These are phyloP conservation scores for Brachystomella parvula DNA, from an alignment of 1,140 invertebrate genomes.

Conservation along the genomic window DNA sequence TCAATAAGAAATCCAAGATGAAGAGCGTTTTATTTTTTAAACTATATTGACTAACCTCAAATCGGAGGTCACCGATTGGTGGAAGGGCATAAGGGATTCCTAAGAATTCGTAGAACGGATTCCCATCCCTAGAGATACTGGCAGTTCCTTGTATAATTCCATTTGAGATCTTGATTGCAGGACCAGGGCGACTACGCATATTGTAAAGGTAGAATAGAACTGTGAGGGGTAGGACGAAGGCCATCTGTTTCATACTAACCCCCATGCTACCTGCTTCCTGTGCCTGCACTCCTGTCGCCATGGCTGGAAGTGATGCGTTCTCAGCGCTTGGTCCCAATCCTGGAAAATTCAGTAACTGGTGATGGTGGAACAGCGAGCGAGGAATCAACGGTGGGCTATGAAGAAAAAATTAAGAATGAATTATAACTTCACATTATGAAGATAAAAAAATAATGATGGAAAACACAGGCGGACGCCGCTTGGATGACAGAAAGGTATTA, in stretches of 20 bases:
- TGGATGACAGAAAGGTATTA: too few species aligned
- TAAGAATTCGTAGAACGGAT: constrained; percentile 12
- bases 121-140: constrained; percentile 12
- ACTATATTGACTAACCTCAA: neutral
- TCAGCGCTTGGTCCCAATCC: too few species aligned
- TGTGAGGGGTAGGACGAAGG: neutral
- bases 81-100: constrained; percentile 16
- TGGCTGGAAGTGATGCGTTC: too few species aligned
- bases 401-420: too few species aligned
- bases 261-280: neutral
- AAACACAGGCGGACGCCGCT: too few species aligned
- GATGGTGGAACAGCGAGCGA: too few species aligned
- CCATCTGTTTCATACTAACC: neutral
- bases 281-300: too few species aligned
- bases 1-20: neutral
- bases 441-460: too few species aligned
- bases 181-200: neutral
- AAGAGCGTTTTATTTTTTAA: neutral
- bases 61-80: constrained; percentile 13
- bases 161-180: neutral
- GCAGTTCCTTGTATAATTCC: constrained; percentile 11
- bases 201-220: constrained; percentile 7
- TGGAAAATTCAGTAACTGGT: too few species aligned
- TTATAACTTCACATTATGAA: too few species aligned
- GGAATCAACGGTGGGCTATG: too few species aligned